Percentiles rank a stretch among this genome's conserved stretches.
These are phyloP conservation scores for Drosophila heteroneura DNA, from an alignment of 2,888 invertebrate species.

Conservation along the genomic window DNA sequence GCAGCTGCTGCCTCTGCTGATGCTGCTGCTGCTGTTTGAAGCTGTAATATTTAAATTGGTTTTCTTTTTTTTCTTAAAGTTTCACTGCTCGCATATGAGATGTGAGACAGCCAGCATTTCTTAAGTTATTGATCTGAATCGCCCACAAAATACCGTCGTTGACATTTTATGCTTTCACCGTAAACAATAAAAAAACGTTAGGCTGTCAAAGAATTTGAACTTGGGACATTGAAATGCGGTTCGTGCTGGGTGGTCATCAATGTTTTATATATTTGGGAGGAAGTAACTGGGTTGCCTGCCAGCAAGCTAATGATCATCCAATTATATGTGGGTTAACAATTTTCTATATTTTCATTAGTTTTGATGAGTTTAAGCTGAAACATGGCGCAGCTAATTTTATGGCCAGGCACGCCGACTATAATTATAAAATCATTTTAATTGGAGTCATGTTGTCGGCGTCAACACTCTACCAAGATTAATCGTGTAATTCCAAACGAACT, in stretches of 20 bases:
- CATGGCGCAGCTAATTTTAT: conserved; percentile 58
- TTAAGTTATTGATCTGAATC: conserved; percentile 13
- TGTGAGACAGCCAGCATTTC: conserved; percentile 10
- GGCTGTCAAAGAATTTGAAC: conserved; percentile 45
- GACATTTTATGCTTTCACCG: conserved; percentile 52
- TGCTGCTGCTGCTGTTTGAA: conserved; percentile 9
- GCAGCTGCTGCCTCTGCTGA: neutral
- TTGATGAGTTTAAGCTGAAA: conserved; percentile 36
- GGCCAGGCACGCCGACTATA: conserved; percentile 55
- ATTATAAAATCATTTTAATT: conserved; percentile 79
- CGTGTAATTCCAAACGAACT: conserved; percentile 52
- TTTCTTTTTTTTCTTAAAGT: conserved; percentile 10
- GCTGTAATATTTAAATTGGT: conserved; percentile 43
- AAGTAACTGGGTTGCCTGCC: conserved; percentile 39
- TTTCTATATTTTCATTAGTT: conserved; percentile 68
- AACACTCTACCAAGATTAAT: conserved; percentile 67
- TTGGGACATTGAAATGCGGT: conserved; percentile 42
- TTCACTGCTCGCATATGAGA: conserved; percentile 19
- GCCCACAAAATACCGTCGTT: conserved; percentile 29
- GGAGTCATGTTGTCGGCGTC: conserved; percentile 56
- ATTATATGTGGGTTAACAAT: conserved; percentile 69
- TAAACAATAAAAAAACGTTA: conserved; percentile 16
- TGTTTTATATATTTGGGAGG: conserved; percentile 12
- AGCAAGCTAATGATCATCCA: conserved; percentile 61
- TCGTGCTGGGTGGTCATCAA: conserved; percentile 60